Evolutionary conservation across 2,888 invertebrate genomes (phyloP), one percentile per base, ranked within the genome.

Genomic region (Nasonia oneida): DNA sequence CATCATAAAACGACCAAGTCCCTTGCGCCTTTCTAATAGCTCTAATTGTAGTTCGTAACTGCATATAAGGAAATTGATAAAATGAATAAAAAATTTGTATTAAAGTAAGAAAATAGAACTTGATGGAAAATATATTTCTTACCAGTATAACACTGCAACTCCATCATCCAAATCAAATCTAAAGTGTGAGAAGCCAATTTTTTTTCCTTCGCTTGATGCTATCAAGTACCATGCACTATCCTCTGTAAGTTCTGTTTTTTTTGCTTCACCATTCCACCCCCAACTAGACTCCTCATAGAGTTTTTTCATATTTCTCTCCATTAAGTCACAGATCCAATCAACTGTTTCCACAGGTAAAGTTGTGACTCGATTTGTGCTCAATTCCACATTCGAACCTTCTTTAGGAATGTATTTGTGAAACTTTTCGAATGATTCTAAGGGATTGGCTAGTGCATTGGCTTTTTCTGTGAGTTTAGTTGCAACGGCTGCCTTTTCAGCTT

Each of bases 11-110:
- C 96, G 96, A 5, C 98, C 98, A 71, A 98, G 94, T 14, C 98
- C 98, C 93, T 96, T 96, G 86, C 97, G 94, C 87, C 97, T 95
- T 50, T 96, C 95, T 14, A 94, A 94, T 79, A 95, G 93, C 91
- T 96, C 96, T 89, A 98, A 94, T 93, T 98, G 98, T 88, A 98
- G 95, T 93, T 98, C 98, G 94, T 98, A 98, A 93, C 98, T 97
- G 90, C 78, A 93, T n/a, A 73, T 18, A 53, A 75, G 39, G 29
- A 1, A 29, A 29, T 29, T 29, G 29, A 29, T 29, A n/a, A 39
- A 84, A 33, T 61, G 23, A 57, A 39, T 75, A 61, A 50, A 75
- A 23, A 67, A 70, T 71, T 81, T 78, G 15, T 64, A 78, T 61
- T 6, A 57, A 50, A 70, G 61, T 70, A 77, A 18, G 2, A 83